Base-by-base conservation (phyloP, 2,888 invertebrate species). In the Encarsia formosa region DNA sequence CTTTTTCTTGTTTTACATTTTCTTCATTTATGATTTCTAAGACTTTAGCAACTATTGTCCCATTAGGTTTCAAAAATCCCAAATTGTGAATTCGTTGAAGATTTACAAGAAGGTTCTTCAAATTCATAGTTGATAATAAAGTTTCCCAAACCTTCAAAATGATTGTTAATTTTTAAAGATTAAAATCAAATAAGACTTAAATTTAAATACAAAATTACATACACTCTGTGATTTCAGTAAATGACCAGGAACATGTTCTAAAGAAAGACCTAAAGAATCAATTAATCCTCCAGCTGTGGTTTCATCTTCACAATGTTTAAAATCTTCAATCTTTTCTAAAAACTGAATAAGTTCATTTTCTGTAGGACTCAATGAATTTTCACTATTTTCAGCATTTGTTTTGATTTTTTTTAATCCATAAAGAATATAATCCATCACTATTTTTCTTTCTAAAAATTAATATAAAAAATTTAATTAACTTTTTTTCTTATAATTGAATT, bases 191-290 rank as follows among this genome's bases (percentile, higher is more conserved):
- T n/a, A 44, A 29, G 16, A 38, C 13, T 18, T 29, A 37, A 31
- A 23, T 23, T 29, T 18, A 32, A 35, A 15, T 3, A 42, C 29
- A 46, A 37, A 11, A 9, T 43, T 40, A 38, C 77, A 71, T 72
- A 86, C 85, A 66, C 79, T 78, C 66, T 78, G 78, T 38, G 81
- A 78, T 60, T 84, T 86, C 38, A 86, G 74, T 54, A 86, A 73
- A 63, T 79, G 78, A 5, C 83, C 81, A 47, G 87, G 85, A n/a
- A 88, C 78, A 68, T 87, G 85, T 61, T 85, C 82, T 32, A 87
- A 73, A 8, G 79, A 80, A 41, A 86, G 80, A 41, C 79, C 73
- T 57, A 82, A 70, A 32, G 75, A 71, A 49, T 75, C 69, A 1
- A 80, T 75, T 15, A 84, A 68, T 13, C 67, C 67, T 2, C 79